These are phyloP conservation scores for Macrosiphum euphorbiae DNA, from an alignment of 2,888 invertebrate genomes.

Conservation along the genomic window DNA sequence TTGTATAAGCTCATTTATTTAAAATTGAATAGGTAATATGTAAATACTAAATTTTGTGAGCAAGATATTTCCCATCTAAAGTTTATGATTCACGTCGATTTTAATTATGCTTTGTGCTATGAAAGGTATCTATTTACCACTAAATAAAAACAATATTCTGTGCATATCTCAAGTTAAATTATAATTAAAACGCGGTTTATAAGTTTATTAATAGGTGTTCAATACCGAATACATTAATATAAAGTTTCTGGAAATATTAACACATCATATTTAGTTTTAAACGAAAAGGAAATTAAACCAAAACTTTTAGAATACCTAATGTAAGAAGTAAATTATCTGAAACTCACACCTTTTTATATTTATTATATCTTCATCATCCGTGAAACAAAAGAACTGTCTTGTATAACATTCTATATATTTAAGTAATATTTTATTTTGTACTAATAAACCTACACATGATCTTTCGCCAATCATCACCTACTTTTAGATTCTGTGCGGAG, in stretches of 20 bases:
- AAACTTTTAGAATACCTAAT: not conserved
- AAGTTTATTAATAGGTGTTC: not conserved
- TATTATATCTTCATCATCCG: not conserved
- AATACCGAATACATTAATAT: not conserved
- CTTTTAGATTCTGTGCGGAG: too few relatives aligned
- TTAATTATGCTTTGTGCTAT: not conserved
- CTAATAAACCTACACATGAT: too few relatives aligned
- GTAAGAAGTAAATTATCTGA: not conserved
- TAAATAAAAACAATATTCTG: not conserved
- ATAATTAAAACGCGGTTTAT: not conserved
- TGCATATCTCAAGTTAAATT: not conserved
- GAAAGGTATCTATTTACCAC: not conserved
- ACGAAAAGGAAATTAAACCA: slow-evolving; percentile 1
- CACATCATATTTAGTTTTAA: not conserved
- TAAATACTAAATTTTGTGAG: not conserved
- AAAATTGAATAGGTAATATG: not conserved
- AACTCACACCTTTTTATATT: not conserved
- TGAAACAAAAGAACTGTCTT: not conserved
- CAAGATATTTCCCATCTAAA: not conserved
- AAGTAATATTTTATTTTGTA: not conserved
- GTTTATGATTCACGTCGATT: slow-evolving; percentile 7
- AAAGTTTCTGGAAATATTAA: slow-evolving; percentile 20
- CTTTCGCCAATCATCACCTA: too few relatives aligned
- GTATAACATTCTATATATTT: not conserved
- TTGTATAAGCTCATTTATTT: not conserved